These are phyloP conservation scores for Apis laboriosa DNA, from an alignment of 1,140 invertebrate species.

Conservation along the genomic window DNA sequence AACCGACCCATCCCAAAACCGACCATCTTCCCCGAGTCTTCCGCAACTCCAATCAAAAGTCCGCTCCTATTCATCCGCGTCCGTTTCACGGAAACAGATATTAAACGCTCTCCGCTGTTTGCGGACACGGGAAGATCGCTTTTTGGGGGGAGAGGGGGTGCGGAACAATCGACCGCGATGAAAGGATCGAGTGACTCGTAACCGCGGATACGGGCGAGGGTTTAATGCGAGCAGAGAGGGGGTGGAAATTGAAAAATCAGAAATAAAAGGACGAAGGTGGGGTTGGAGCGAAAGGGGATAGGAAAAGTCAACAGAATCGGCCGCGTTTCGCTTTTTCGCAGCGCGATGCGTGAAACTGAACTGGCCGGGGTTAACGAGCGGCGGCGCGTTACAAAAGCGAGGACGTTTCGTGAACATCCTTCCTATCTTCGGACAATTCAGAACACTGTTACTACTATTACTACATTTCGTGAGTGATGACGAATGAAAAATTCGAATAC, in stretches of 20 bases:
- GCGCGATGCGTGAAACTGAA: constrained; percentile 54
- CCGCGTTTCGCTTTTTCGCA: constrained; percentile 45
- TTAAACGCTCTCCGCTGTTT: constrained; percentile 10
- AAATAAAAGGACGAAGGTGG: constrained; percentile 29
- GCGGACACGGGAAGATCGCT: not conserved
- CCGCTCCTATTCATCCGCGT: not conserved
- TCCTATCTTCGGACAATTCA: not conserved
- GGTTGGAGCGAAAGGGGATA: not conserved
- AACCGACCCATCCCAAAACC: not conserved
- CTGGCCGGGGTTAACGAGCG: constrained; percentile 64
- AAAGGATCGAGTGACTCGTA: constrained; percentile 18
- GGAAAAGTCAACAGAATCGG: constrained; percentile 39
- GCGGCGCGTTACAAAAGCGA: constrained; percentile 51
- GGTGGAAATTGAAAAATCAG: constrained; percentile 44
- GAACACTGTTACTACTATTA: too few relatives aligned
- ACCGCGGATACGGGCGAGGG: constrained; percentile 2
- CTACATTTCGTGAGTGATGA: too few relatives aligned
- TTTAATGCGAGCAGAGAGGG: constrained; percentile 14
- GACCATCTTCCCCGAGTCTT: not conserved
- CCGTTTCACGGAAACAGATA: not conserved
- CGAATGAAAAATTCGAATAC: too few relatives aligned
- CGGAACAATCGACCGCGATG: constrained; percentile 17
- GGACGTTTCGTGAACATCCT: constrained; percentile 46
- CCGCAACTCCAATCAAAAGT: too few relatives aligned
- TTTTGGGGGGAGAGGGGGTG: not conserved